Base-by-base conservation (phyloP, 2,113 vertebrate species). In the Noctilio leporinus region DNA sequence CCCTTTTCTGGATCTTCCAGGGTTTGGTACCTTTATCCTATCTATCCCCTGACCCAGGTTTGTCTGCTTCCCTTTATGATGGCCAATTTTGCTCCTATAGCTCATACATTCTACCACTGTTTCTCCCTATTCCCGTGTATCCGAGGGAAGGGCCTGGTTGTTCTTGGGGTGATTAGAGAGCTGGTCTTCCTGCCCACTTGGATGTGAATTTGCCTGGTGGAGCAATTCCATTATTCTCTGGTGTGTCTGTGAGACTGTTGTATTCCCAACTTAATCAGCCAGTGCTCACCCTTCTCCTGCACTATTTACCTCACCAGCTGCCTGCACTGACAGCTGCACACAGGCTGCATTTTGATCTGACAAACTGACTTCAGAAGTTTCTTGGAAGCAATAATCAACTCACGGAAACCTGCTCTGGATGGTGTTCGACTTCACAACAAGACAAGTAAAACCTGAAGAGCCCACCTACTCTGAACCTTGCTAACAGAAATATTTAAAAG, bases 331-430 rank as follows among this genome's bases (percentile, higher is more conserved):
- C 40, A 73, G 70, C 40, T 73, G 26, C 98, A 82, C 99, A 99
- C 95, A 98, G 99, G 95, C 97, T 99, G 2, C 99, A 99, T 97
- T 98, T 99, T 30, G 99, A 99, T 95, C 99, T 99, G 97, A 99
- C 99, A 97, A 99, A 99, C 98, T 99, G 99, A 99, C 99, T 99
- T 95, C 99, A 99, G 91, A 99, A 99, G 97, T 99, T 99, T 97
- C 98, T 99, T 97, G 99, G 99, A 89, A 99, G 99, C 0, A 99
- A 99, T 98, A 99, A 99, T 98, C 99, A 99, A 97, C 98, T 99
- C 94, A 99, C 99, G 57, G 99, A 99, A 96, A 99, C 98, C 97
- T 99, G 99, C 99, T 99, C 98, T 99, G 98, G 99, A 99, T 95
- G 99, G 99, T 78, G 99, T 99, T 93, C 99, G 99, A 99, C 94